A percentile compares a stretch with the other conserved stretches of the same genome.
Conservation (phyloP, 2,113 vertebrate species). For the Pelecanoides urinatrix region DNA sequence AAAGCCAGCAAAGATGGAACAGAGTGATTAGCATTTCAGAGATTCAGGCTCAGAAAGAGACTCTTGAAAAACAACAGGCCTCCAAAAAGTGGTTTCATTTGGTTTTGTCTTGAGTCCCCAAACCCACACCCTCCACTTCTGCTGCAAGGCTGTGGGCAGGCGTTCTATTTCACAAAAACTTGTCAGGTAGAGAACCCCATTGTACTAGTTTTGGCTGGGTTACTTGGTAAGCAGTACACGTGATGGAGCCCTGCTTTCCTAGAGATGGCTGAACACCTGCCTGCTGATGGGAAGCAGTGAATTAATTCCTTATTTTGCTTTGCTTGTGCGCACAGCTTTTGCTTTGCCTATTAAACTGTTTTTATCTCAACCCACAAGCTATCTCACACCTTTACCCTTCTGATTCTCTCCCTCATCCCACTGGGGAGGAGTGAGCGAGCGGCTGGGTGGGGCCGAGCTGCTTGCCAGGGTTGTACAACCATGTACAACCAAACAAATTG, state of each 20-base stretch:
- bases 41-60: not conserved
- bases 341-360: not conserved
- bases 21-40: not conserved
- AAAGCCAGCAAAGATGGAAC: not conserved
- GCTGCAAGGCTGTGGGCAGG: not conserved
- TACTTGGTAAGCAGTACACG: not conserved
- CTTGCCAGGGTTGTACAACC: not conserved
- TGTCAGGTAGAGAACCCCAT: not conserved
- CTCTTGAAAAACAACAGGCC: not conserved
- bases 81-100: not conserved
- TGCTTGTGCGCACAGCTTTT: not conserved
- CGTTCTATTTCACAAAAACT: not conserved
- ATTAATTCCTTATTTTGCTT: not conserved
- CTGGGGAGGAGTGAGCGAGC: accelerated
- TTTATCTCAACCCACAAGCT: not conserved
- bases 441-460: not conserved
- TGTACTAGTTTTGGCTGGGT: not conserved
- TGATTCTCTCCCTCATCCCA: not conserved
- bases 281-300: not conserved
- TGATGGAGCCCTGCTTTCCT: not conserved
- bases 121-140: not conserved
- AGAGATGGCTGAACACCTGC: not conserved
- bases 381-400: not conserved
- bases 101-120: not conserved
- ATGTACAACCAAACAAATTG: not conserved